Percentiles rank a stretch among this genome's conserved stretches.
phyloP scores from a whole-genome alignment of 2,797 vertebrate genomes.

The Tangara arthus region DNA sequence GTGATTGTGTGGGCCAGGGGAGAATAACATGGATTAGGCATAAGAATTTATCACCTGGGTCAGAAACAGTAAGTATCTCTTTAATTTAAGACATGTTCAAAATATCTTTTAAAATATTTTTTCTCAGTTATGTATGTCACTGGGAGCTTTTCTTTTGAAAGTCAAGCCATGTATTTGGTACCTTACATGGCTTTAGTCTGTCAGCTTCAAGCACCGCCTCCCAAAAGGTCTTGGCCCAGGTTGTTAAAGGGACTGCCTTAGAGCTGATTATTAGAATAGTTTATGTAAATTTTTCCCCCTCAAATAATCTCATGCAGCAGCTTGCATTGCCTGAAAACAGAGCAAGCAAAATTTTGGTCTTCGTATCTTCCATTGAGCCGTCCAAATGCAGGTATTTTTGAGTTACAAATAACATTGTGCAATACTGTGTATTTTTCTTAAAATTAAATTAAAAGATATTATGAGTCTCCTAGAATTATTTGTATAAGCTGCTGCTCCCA shows the following conservation, averaged over 20 bases:
- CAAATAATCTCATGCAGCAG: not conserved
- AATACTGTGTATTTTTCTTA: not conserved
- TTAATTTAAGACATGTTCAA: not conserved
- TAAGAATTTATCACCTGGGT: not conserved
- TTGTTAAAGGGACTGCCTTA: not conserved
- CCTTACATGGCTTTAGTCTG: not conserved
- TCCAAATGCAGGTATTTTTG: not conserved
- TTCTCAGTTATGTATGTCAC: not conserved
- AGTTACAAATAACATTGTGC: not conserved
- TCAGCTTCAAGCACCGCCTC: not conserved
- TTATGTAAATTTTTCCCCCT: not conserved
- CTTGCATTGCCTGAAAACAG: not conserved
- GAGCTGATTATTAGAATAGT: not conserved
- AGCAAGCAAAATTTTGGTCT: not conserved
- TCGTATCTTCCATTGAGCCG: not conserved
- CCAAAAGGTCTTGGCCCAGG: not conserved
- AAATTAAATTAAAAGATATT: not conserved
- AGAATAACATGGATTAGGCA: not conserved
- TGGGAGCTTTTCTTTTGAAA: not conserved
- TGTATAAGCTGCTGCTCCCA: not conserved
- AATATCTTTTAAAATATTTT: not conserved
- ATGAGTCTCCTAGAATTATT: not conserved
- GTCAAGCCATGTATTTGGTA: not conserved
- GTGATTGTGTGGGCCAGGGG: not conserved
- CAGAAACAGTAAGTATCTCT: not conserved